These are phyloP conservation scores for Hydropsyche betteni DNA, from an alignment of 2,888 invertebrate species.

Conservation along the genomic window DNA sequence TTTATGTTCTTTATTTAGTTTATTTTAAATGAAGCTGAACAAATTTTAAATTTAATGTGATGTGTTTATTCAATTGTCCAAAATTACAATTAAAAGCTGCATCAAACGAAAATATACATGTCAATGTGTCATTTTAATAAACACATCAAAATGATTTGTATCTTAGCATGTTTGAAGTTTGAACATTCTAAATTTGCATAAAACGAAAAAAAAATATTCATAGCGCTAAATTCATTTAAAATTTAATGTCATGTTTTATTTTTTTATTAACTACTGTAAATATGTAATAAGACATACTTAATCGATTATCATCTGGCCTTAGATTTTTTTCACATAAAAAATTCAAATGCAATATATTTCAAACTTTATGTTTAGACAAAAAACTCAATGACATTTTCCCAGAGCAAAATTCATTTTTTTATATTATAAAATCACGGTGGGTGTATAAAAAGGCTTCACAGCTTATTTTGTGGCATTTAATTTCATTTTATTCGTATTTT, in stretches of 20 bases:
- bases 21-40: not conserved
- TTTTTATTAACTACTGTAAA: not conserved
- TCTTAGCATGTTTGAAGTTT: constrained; percentile 1
- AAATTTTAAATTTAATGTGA: not conserved
- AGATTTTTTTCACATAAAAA: not conserved
- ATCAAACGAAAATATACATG: not conserved
- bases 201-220: not conserved
- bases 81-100: not conserved
- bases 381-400: too few relatives aligned
- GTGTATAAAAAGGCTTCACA: too few relatives aligned
- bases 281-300: not conserved
- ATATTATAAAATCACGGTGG: too few relatives aligned
- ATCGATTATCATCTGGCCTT: constrained; percentile 7
- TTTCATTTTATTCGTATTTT: too few relatives aligned
- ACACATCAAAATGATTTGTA: too few relatives aligned
- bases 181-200: not conserved
- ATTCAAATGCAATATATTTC: not conserved
- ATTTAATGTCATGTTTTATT: not conserved
- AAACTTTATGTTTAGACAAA: too few relatives aligned
- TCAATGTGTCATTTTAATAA: constrained; percentile 1
- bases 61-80: constrained; percentile 24
- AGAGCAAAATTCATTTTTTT: too few relatives aligned
- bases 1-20: not conserved
- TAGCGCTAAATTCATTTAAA: not conserved
- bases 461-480: too few relatives aligned